Percentiles rank a stretch among this genome's conserved stretches.
Conservation (phyloP, 2,797 vertebrate genomes). For the Danio albolineatus region DNA sequence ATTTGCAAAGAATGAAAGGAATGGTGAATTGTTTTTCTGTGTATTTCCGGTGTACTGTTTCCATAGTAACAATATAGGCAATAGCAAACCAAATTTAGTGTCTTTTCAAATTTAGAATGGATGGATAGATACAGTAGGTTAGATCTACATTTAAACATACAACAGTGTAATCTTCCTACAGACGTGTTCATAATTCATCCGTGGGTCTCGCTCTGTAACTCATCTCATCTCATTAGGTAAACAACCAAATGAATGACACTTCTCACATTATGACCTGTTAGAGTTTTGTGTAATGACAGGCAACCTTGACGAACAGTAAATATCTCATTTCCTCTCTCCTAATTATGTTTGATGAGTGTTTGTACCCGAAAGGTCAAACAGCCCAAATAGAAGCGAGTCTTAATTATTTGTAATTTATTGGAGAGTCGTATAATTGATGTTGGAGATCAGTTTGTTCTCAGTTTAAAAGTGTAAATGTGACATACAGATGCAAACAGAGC, state of each 20-base stretch:
- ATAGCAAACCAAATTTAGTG: background rate
- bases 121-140: background rate
- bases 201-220: background rate
- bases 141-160: background rate
- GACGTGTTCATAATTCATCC: slow-evolving; percentile 15
- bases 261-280: slow-evolving; percentile 29
- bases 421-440: slow-evolving; percentile 51
- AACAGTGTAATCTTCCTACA: background rate
- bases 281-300: slow-evolving; percentile 40
- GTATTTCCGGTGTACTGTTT: slow-evolving; percentile 24
- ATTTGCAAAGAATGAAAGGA: slow-evolving; percentile 19
- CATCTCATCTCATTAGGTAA: slow-evolving; percentile 20
- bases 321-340: slow-evolving; percentile 53
- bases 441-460: slow-evolving; percentile 43
- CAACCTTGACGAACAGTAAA: slow-evolving; percentile 46
- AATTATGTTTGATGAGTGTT: slow-evolving; percentile 60
- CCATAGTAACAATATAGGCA: slow-evolving; percentile 1
- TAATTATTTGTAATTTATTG: slow-evolving; percentile 59
- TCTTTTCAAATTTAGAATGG: background rate
- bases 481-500: slow-evolving; percentile 13
- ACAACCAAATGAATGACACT: slow-evolving; percentile 26
- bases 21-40: slow-evolving; percentile 19
- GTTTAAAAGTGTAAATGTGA: slow-evolving; percentile 34
- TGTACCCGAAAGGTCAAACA: slow-evolving; percentile 56
- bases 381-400: slow-evolving; percentile 40